Evolutionary conservation across 2,888 invertebrate genomes (phyloP), one percentile per base, ranked within the genome.

Genomic region (Chelonus formosanus): DNA sequence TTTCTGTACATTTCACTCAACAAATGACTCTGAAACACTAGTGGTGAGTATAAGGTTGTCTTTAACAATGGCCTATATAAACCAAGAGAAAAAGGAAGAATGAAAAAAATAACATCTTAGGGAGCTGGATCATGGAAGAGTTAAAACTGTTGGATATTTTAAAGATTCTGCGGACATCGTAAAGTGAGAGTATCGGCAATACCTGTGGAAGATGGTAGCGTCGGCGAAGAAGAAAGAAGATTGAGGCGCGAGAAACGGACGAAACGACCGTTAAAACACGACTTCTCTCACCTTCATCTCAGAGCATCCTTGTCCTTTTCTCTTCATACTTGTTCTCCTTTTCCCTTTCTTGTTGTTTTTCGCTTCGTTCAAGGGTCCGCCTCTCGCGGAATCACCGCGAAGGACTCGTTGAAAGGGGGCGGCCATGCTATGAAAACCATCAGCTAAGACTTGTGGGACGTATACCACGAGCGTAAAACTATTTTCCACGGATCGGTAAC

Each of bases 221-320:
- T 73, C 73, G 73, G 73, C 73, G 65, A 73, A 73, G 73, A 71
- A 73, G 69, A 73, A 73, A 73, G 71, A 71, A 70, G 66, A 60
- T 70, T 67, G 69, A 67, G 63, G 71, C 71, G 73, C 73, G 73
- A 70, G 73, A 73, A 73, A 69, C 71, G 67, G 72, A 70, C 70
- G 68, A 68, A 63, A 63, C 68, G 67, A 69, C 71, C 68, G 67
- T 70, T 71, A 70, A 71, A 69, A 69, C 70, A 70, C 67, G 65
- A 69, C 68, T 61, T 44, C 36, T 68, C 65, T 66, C 60, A 65
- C 68, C 65, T 63, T 63, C 61, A 55, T 65, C 56, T 43, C 64
- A 36, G 63, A 67, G 10, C 62, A 59, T 50, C 53, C 20, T 54
- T 50, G 47, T 57, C 43, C 48, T 32, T n/a, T 44, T 53, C 44